phyloP scores from a whole-genome alignment of 2,797 vertebrate genomes.

The Nyctibius grandis region DNA sequence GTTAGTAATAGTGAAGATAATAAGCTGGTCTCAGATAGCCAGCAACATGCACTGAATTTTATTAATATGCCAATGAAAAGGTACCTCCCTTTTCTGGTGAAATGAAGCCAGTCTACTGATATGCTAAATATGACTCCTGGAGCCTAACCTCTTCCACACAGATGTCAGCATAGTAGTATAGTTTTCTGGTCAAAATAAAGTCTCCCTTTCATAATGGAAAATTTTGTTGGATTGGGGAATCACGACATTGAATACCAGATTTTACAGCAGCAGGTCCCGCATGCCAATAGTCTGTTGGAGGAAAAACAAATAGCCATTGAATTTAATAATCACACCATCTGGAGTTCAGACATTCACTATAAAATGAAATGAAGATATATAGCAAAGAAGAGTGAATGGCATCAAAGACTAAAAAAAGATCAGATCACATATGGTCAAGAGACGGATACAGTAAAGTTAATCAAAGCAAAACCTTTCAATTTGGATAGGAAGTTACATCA shows the following conservation, averaged over 20 bases:
- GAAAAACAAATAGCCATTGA: neutral
- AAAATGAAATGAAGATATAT: neutral
- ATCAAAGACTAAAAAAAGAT: neutral
- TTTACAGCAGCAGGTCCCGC: neutral
- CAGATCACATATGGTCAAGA: neutral
- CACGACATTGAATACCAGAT: neutral
- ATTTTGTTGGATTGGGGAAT: neutral
- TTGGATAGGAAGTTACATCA: neutral
- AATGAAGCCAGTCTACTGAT: neutral
- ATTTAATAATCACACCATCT: slow-evolving; percentile 24
- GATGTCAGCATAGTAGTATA: neutral
- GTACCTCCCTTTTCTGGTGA: neutral
- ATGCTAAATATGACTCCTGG: neutral
- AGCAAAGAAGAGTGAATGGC: neutral
- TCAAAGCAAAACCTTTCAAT: neutral
- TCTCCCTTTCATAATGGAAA: neutral
- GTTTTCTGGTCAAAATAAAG: neutral
- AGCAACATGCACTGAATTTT: neutral
- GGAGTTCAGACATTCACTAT: neutral
- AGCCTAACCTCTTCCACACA: neutral
- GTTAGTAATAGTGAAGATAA: neutral
- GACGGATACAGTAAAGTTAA: neutral
- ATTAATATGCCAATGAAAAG: neutral
- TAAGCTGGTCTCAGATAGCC: neutral
- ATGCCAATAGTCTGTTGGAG: neutral